Conservation (phyloP, 2,797 vertebrate species). For the Echiichthys vipera region DNA sequence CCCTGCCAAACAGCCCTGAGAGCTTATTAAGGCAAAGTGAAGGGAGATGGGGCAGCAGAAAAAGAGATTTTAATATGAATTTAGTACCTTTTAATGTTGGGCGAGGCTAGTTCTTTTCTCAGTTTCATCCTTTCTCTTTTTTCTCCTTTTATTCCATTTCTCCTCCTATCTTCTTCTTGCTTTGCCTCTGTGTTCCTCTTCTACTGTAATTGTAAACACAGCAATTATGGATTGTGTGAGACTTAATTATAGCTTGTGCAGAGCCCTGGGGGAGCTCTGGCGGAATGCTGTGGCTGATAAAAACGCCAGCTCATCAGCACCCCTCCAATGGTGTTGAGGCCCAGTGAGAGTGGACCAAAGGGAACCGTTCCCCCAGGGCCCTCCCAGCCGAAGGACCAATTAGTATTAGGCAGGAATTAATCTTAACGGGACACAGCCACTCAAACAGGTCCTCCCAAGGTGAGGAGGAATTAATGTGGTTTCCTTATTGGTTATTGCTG, state of each 20-base stretch:
- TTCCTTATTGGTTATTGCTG: conserved; percentile 78
- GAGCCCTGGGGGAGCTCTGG: conserved; percentile 82
- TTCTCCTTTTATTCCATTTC: conserved; percentile 59
- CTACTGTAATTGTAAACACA: conserved; percentile 87
- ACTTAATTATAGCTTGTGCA: conserved; percentile 88
- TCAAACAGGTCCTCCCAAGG: conserved; percentile 87
- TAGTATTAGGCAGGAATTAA: conserved; percentile 89
- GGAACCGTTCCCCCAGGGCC: conserved; percentile 80
- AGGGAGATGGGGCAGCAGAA: conserved; percentile 61
- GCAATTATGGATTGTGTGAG: conserved; percentile 90
- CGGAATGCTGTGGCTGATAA: conserved; percentile 87
- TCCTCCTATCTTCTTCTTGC: conserved; percentile 58
- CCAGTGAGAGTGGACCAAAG: conserved; percentile 84
- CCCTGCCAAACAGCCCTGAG: conserved; percentile 84
- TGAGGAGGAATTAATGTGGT: conserved; percentile 84
- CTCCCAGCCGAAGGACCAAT: conserved; percentile 85
- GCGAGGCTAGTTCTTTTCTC: conserved; percentile 51
- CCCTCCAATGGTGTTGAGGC: conserved; percentile 79
- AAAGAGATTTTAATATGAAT: conserved; percentile 81
- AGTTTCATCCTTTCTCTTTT: conserved; percentile 47
- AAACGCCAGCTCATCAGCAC: conserved; percentile 84
- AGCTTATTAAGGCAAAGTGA: conserved; percentile 86
- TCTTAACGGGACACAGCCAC: conserved; percentile 85
- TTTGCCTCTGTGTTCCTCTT: conserved; percentile 77
- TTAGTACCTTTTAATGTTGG: conserved; percentile 83